phyloP scores from a whole-genome alignment of 1,140 invertebrate species.

The Papilio aristodemus region DNA sequence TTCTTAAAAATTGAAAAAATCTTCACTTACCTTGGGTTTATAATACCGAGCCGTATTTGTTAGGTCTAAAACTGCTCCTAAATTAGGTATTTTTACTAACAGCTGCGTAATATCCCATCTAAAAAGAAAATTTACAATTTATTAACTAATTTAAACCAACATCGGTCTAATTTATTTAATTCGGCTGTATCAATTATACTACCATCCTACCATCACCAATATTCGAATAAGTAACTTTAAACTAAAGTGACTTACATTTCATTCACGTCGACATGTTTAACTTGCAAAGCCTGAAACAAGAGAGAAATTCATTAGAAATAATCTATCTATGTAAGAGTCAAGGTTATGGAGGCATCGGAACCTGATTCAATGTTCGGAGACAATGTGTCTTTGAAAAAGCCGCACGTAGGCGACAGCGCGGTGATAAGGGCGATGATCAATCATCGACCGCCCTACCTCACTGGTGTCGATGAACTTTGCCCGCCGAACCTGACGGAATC shows the following conservation, averaged over 20 bases:
- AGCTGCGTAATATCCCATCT: conserved; percentile 68
- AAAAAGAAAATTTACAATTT: conserved; percentile 46
- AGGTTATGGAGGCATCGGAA: conserved; percentile 47
- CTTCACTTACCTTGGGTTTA: conserved; percentile 55
- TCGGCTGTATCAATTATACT: too few relatives aligned
- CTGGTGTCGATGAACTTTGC: conserved; percentile 66
- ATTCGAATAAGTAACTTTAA: too few relatives aligned
- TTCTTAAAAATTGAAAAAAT: background rate
- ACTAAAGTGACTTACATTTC: conserved; percentile 68
- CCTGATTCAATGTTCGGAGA: conserved; percentile 56
- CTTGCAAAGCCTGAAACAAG: conserved; percentile 66
- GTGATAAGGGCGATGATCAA: conserved; percentile 76
- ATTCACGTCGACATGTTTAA: conserved; percentile 38
- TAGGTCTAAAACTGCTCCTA: conserved; percentile 67
- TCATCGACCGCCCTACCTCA: conserved; percentile 73
- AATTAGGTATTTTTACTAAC: conserved; percentile 55
- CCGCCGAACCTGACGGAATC: conserved; percentile 63
- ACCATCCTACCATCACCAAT: too few relatives aligned
- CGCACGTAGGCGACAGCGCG: conserved; percentile 70
- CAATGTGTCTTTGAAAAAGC: conserved; percentile 75
- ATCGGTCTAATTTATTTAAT: conserved; percentile 27
- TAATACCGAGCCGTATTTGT: conserved; percentile 70
- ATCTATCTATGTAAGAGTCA: conserved; percentile 1
- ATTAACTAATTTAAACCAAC: conserved; percentile 11
- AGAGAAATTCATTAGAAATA: conserved; percentile 35